phyloP scores from a whole-genome alignment of 2,113 vertebrate genomes.

The Caloenas nicobarica region DNA sequence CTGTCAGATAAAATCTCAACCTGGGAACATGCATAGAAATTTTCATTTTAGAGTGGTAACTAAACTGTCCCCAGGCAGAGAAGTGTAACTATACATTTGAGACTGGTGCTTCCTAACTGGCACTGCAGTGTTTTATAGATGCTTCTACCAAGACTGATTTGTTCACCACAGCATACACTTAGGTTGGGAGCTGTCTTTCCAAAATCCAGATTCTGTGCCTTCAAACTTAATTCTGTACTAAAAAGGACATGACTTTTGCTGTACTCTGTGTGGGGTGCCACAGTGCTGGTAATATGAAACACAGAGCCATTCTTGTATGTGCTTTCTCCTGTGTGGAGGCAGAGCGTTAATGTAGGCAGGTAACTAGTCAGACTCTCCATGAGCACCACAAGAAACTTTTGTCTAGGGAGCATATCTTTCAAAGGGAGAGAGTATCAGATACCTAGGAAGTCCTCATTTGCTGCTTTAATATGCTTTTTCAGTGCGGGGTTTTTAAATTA shows the following conservation, averaged over 20 bases:
- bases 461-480: neutral
- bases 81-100: neutral
- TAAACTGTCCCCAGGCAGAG: neutral
- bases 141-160: neutral
- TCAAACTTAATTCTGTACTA: neutral
- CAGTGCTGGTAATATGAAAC: neutral
- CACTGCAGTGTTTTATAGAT: neutral
- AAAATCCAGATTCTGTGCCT: neutral
- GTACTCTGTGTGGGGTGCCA: neutral
- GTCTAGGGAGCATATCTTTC: neutral
- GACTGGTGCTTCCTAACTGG: neutral
- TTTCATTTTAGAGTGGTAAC: neutral
- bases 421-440: neutral
- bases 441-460: neutral
- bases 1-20: neutral
- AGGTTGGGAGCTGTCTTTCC: neutral
- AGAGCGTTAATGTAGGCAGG: neutral
- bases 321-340: neutral
- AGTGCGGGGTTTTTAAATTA: neutral
- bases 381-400: neutral
- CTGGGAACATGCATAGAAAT: neutral
- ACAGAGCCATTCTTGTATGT: fast-evolving
- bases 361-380: neutral
- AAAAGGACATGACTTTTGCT: neutral
- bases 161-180: neutral